Base-by-base conservation (phyloP, 2,797 vertebrate species). In the Poecilia gillii region DNA sequence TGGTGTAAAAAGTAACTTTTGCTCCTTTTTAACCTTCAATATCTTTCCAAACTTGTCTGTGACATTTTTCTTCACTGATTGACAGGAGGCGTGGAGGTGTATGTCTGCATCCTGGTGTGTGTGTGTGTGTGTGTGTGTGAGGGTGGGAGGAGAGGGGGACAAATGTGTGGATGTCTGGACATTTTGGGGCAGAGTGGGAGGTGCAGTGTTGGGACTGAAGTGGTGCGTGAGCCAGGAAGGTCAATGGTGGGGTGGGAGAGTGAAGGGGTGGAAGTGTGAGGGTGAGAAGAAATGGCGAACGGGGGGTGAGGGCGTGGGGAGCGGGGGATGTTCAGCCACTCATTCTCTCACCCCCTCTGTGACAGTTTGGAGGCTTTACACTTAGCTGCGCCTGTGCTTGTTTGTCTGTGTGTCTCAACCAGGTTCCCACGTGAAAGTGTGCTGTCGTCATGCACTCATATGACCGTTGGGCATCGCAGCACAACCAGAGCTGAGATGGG, bases 401-500 rank as follows among this genome's bases (percentile, higher is more conserved):
- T 94, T 93, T 95, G 94, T 94, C 93, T 94, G 91, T 66, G 28
- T 57, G 79, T 87, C 86, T 88, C 86, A 81, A 75, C 85, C 87
- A 87, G 87, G 92, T 96, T 96, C 96, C 95, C 95, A 96, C 90
- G 94, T 95, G 95, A 96, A 96, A 95, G 92, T 93, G 92, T 85
- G 82, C 87, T 85, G 88, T 92, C 87, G 81, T 72, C 83, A 62
- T 13, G 80, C 86, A 9, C 77, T 82, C 83, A 31, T 85, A 87
- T 88, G 93, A 94, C 94, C 93, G 92, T 95, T 96, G 90, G 82
- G 81, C 83, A 80, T 81, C 70, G 47, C 85, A 86, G 89, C 79
- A 85, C 89, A 89, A 93, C 89, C 88, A 47, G 86, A 75, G 85
- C 80, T 57, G 73, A 85, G 90, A 87, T 59, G 81, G 79, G 78